Conservation (phyloP, 2,797 vertebrate species). For the Huso huso region DNA sequence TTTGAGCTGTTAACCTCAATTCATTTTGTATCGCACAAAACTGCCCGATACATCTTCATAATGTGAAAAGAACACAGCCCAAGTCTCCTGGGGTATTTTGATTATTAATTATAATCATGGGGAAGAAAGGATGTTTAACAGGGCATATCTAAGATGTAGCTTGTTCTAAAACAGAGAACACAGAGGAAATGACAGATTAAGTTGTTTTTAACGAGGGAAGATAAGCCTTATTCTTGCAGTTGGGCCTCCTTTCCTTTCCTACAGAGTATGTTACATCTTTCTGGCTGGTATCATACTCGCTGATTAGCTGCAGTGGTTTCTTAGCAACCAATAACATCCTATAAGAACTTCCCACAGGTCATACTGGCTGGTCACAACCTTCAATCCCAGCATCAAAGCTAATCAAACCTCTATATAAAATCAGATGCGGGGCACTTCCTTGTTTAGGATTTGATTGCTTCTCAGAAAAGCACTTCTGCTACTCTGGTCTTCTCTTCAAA, state of each 20-base stretch:
- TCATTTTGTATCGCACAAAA: too few relatives aligned
- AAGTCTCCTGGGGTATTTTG: too few relatives aligned
- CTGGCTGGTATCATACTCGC: background rate
- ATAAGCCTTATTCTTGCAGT: background rate
- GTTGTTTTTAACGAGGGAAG: background rate
- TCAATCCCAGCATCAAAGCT: background rate
- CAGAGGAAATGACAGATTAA: background rate
- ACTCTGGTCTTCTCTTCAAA: too few relatives aligned
- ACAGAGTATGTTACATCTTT: background rate
- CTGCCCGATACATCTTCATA: too few relatives aligned
- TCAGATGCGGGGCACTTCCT: background rate
- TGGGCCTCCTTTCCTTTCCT: background rate
- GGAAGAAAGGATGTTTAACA: too few relatives aligned
- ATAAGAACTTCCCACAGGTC: background rate
- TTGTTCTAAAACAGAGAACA: background rate
- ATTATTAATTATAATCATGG: too few relatives aligned
- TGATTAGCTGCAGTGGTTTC: background rate
- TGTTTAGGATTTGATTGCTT: too few relatives aligned
- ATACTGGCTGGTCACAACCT: background rate
- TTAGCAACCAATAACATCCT: background rate
- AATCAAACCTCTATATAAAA: background rate
- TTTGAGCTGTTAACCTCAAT: too few relatives aligned
- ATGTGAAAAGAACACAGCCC: too few relatives aligned
- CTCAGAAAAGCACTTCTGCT: too few relatives aligned
- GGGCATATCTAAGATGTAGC: too few relatives aligned